Base-by-base conservation (phyloP, 2,888 invertebrate species). In the Cybosia mesomella region DNA sequence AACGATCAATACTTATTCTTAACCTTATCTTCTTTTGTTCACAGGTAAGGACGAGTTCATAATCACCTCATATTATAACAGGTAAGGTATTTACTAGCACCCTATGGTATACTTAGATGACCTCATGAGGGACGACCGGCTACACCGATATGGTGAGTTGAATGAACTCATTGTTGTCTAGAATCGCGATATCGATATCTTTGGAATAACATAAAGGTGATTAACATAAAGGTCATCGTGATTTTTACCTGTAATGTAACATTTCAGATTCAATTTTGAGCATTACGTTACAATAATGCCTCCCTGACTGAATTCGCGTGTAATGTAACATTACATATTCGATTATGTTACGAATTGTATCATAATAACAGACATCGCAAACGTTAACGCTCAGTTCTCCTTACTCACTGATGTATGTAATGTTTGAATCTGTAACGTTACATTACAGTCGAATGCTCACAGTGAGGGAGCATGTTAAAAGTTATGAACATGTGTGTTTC, bases 31-130 rank as follows among this genome's bases (percentile, higher is more conserved):
- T 49, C 61, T 36, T 70, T 80, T 79, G 64, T 79, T 79, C 64
- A 1, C 80, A 80, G 80, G 80, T 80, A 80, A 80, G 70, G 22
- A 60, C 57, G 57, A 64, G 60, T 58, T 67, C 34, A 15, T 53
- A 39, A 32, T 21, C 7, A 58, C 1, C 15, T 24, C 32, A 55
- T 15, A 7, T 55, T 15, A 0, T n/a, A 32, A 11, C 58, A 59
- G 63, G 70, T 70, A 66, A 66, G 59, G 32, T 28, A 54, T 36
- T 43, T 64, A 49, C 22, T 11, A 11, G 28, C n/a, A 28, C 22
- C 28, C 24, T 22, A 2, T 49, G 43, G 49, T 49, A 39, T 54
- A 34, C 24, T 59, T 54, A 21, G 18, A 24, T 63, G 58, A 58
- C 61, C 60, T 68, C 34, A 2, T 13, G 39, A 68, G 64, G 59